Conservation (phyloP, 2,797 vertebrate genomes). For the Hapalemur alaotrensis region DNA sequence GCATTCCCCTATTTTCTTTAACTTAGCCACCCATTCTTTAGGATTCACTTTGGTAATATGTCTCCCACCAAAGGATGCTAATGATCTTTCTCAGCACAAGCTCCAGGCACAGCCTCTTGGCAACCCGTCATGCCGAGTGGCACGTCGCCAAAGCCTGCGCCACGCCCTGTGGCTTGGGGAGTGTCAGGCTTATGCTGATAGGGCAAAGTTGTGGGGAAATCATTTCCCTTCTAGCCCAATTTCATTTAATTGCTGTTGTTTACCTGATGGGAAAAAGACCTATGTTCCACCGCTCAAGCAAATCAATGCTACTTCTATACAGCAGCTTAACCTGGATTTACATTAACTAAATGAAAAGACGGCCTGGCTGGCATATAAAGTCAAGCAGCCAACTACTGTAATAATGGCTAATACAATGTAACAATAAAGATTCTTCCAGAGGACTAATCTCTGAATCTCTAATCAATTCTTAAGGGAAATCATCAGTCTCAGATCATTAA, state of each 20-base stretch:
- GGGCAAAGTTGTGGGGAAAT: background rate
- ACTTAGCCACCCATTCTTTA: background rate
- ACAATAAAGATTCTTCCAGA: background rate
- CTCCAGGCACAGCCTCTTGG: background rate
- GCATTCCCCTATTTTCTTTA: background rate
- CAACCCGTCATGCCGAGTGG: background rate
- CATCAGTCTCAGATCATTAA: background rate
- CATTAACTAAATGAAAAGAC: background rate
- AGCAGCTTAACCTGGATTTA: background rate
- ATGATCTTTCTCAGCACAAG: background rate
- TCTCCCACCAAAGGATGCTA: background rate
- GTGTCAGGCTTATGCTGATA: background rate
- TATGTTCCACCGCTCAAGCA: background rate
- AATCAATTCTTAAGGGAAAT: background rate
- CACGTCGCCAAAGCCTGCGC: background rate
- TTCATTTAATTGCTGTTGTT: slow-evolving; percentile 2
- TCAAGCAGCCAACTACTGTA: background rate
- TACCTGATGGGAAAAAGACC: background rate
- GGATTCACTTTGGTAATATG: background rate
- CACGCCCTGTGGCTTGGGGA: background rate
- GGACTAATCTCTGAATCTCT: background rate
- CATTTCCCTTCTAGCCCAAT: background rate
- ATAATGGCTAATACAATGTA: background rate
- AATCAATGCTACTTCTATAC: background rate
- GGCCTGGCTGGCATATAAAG: background rate